Conservation (phyloP, 2,888 invertebrate species). For the Ditula angustiorana region DNA sequence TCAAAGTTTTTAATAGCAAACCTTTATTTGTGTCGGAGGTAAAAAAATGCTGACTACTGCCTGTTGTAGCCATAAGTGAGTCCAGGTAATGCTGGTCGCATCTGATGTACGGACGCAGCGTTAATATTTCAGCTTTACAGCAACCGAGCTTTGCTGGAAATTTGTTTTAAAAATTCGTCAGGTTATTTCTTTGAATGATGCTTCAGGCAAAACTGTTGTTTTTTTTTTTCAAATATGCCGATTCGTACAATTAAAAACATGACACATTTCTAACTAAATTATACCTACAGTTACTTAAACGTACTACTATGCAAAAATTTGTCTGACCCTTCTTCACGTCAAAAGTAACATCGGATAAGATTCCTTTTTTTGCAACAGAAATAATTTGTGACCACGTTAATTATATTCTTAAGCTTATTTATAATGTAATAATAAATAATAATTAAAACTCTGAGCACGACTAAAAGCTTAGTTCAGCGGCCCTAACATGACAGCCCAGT, state of each 20-base stretch:
- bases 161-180: not conserved
- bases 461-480: too few relatives aligned
- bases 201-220: not conserved
- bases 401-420: too few relatives aligned
- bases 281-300: too few relatives aligned
- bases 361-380: too few relatives aligned
- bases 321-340: too few relatives aligned
- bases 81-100: conserved; percentile 1
- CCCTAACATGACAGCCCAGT: too few relatives aligned
- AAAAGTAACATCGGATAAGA: too few relatives aligned
- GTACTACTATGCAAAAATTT: too few relatives aligned
- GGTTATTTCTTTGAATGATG: not conserved
- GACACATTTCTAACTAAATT: not conserved
- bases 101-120: not conserved
- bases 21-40: not conserved
- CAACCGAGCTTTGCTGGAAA: not conserved
- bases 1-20: too few relatives aligned
- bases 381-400: too few relatives aligned
- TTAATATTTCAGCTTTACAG: conserved; percentile 30
- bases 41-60: not conserved
- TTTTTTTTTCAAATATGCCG: not conserved
- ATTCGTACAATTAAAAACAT: not conserved
- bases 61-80: not conserved
- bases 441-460: too few relatives aligned
- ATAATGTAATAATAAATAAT: too few relatives aligned